Evolutionary conservation across 2,797 vertebrate genomes (phyloP).

Genomic region (Sparus aurata): DNA sequence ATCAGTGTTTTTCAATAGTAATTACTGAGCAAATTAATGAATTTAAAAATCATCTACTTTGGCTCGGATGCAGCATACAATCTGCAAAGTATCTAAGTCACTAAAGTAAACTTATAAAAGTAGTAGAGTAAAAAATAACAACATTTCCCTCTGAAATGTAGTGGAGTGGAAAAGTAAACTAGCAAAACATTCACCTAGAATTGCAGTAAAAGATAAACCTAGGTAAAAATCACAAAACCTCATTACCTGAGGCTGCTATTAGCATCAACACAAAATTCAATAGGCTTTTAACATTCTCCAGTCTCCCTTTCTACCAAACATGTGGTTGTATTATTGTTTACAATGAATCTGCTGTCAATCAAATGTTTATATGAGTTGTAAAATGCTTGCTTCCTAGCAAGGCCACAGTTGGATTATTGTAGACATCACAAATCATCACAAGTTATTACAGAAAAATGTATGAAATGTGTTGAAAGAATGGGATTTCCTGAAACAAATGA

Average conservation of each 20-base stretch:
- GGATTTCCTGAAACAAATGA: neutral
- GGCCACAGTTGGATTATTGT: neutral
- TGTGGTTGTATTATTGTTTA: slow-evolving; percentile 1
- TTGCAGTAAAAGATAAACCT: neutral
- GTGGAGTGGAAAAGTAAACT: too few relatives aligned
- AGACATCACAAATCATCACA: neutral
- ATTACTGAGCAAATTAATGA: too few relatives aligned
- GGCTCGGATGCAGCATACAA: too few relatives aligned
- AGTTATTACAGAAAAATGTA: neutral
- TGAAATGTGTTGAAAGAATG: slow-evolving; percentile 2
- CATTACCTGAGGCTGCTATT: neutral
- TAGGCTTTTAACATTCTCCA: neutral
- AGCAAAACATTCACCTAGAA: too few relatives aligned
- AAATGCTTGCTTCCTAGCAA: neutral
- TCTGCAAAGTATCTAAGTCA: too few relatives aligned
- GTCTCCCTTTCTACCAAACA: neutral
- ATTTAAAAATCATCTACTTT: too few relatives aligned
- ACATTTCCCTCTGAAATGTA: too few relatives aligned
- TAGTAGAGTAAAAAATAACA: too few relatives aligned
- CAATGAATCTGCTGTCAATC: neutral
- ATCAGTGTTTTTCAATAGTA: too few relatives aligned
- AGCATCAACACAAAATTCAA: slow-evolving; percentile 6
- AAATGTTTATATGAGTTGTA: neutral
- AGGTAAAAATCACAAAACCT: neutral
- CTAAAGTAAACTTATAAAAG: too few relatives aligned